These are phyloP conservation scores for Achlya flavicornis DNA, from an alignment of 2,888 invertebrate genomes.

Conservation along the genomic window DNA sequence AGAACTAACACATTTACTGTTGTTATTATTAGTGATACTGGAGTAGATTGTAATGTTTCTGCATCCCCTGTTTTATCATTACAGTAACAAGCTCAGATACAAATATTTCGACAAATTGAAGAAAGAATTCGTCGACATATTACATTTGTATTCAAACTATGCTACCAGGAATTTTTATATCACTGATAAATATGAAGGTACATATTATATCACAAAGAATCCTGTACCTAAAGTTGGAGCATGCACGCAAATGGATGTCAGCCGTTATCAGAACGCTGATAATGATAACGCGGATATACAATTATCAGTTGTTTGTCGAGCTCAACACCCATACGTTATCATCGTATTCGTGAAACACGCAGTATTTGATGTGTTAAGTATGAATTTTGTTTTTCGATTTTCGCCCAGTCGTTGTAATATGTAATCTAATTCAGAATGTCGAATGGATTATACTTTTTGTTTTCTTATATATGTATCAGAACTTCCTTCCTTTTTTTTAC, in stretches of 20 bases:
- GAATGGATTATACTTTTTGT: background rate
- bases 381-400: background rate
- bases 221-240: slow-evolving; percentile 31
- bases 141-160: background rate
- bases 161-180: background rate
- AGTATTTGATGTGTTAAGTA: slow-evolving; percentile 7
- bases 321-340: slow-evolving; percentile 32
- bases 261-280: slow-evolving; percentile 37
- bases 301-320: slow-evolving; percentile 53
- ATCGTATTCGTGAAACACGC: slow-evolving; percentile 8
- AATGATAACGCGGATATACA: slow-evolving; percentile 41
- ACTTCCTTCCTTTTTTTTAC: too few species aligned
- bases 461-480: too few species aligned
- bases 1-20: too few species aligned
- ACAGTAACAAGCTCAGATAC: too few species aligned
- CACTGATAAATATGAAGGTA: slow-evolving; percentile 1
- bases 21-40: background rate
- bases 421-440: background rate
- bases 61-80: background rate
- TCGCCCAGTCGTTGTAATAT: background rate
- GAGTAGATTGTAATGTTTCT: background rate
- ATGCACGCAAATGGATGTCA: slow-evolving; percentile 38
- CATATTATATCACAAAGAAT: slow-evolving; percentile 12
- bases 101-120: too few species aligned
- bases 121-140: too few species aligned